Conservation (phyloP, 1,140 invertebrate species). For the Micrasema longulum region DNA sequence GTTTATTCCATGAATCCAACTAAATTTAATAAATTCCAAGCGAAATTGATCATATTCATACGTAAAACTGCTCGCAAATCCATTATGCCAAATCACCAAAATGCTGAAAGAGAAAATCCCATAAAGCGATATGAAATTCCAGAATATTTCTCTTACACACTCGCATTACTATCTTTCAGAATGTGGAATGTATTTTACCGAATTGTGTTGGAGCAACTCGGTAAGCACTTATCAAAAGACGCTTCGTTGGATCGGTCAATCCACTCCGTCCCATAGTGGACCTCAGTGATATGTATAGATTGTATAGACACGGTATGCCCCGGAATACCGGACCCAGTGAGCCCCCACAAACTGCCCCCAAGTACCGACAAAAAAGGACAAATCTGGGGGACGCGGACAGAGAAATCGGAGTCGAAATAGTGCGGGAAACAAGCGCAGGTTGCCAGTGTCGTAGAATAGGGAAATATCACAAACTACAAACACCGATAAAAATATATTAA, state of each 20-base stretch:
- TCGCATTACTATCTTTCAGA: conserved; percentile 10
- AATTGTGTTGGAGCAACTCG: conserved; percentile 35
- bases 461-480: no score
- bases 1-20: no score
- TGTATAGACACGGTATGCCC: no score
- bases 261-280: conserved; percentile 14
- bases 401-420: no score
- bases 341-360: conserved; percentile 14
- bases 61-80: no score
- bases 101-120: conserved; percentile 17
- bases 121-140: conserved; percentile 11
- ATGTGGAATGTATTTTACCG: conserved; percentile 10
- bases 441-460: no score
- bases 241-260: conserved; percentile 40
- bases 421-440: no score
- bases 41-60: no score
- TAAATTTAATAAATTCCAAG: no score
- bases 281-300: no score
- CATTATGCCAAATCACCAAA: not conserved
- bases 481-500: no score
- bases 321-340: no score
- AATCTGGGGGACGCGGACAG: conserved; percentile 2
- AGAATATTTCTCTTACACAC: conserved; percentile 11
- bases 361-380: conserved; percentile 27
- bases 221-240: conserved; percentile 43